A percentile compares a stretch with the other conserved stretches of the same genome.
phyloP scores from a whole-genome alignment of 2,888 invertebrate species.

The Hedychridium roseum region DNA sequence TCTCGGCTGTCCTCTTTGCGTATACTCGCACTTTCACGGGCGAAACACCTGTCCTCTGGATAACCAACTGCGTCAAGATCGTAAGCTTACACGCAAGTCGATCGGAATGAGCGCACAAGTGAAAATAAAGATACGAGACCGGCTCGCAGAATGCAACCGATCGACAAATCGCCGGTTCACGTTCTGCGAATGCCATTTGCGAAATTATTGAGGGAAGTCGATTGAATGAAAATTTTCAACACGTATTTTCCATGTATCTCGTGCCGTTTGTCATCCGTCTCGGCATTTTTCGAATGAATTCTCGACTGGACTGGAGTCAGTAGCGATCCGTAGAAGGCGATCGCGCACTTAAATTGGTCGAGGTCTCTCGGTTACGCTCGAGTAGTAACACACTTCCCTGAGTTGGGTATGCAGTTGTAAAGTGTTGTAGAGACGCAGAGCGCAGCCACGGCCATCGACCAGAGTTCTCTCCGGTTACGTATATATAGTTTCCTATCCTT shows the following conservation, averaged over 20 bases:
- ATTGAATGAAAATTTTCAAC: no score
- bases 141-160: no score
- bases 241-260: no score
- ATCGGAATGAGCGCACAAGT: no score
- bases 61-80: no score
- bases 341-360: constrained; percentile 41
- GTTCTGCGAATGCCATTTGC: no score
- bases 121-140: no score
- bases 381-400: constrained; percentile 38
- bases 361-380: constrained; percentile 42
- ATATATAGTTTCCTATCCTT: constrained; percentile 20
- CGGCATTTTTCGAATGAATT: no score
- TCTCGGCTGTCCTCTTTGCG: constrained; percentile 2
- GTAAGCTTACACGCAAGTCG: no score
- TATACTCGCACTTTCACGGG: constrained; percentile 27
- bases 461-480: constrained; percentile 22
- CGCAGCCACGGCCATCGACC: constrained; percentile 35
- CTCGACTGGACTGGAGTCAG: constrained; percentile 17
- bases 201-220: no score
- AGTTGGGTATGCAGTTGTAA: constrained; percentile 31
- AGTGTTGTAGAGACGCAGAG: constrained; percentile 24
- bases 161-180: no score
- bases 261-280: no score
- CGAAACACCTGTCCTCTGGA: constrained; percentile 33
- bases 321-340: constrained; percentile 34